Percentiles rank a stretch among this genome's conserved stretches.
These are phyloP conservation scores for Phyllotreta striolata DNA, from an alignment of 2,888 invertebrate species.

Conservation along the genomic window DNA sequence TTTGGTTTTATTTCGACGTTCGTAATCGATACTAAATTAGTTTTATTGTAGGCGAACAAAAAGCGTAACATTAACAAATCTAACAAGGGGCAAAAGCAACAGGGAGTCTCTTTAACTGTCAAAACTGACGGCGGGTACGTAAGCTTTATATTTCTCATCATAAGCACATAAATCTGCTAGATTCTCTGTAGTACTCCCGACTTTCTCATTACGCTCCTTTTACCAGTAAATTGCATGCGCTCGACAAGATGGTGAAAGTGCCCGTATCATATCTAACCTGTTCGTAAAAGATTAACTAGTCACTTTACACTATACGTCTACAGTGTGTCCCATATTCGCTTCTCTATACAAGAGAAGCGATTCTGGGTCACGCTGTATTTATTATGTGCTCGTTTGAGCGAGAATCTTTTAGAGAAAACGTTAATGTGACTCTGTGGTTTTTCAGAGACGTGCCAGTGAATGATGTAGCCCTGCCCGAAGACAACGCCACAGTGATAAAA, in stretches of 20 bases:
- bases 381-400: conserved; percentile 1
- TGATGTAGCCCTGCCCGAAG: conserved; percentile 54
- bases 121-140: conserved; percentile 59
- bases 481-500: conserved; percentile 45
- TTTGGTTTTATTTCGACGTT: neutral
- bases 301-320: too few relatives aligned
- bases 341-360: too few relatives aligned
- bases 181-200: conserved; percentile 1
- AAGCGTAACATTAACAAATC: conserved; percentile 57
- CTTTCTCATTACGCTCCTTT: neutral
- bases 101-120: conserved; percentile 55
- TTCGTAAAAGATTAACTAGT: too few relatives aligned
- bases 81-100: conserved; percentile 52
- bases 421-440: conserved; percentile 26
- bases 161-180: neutral
- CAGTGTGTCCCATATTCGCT: too few relatives aligned
- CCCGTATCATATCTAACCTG: too few relatives aligned
- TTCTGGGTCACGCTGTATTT: too few relatives aligned
- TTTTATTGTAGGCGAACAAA: conserved; percentile 53
- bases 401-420: neutral
- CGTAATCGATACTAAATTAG: conserved; percentile 11
- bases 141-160: conserved; percentile 21
- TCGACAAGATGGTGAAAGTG: too few relatives aligned
- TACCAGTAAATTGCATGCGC: neutral
- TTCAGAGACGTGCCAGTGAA: conserved; percentile 58